Evolutionary conservation across 1,140 invertebrate species (phyloP).

Genomic region (Microplitis mediator): DNA sequence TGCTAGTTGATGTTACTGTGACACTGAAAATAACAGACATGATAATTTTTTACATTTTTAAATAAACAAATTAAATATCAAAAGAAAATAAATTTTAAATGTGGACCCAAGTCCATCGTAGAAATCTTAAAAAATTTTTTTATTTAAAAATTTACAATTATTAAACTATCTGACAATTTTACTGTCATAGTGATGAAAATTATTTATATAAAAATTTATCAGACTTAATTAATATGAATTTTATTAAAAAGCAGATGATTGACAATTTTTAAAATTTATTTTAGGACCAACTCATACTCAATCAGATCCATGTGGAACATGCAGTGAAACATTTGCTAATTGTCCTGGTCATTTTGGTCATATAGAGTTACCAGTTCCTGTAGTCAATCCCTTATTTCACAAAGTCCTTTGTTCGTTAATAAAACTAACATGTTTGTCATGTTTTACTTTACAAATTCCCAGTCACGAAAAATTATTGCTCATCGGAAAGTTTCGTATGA

Average conservation of each 20-base stretch:
- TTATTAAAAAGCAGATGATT: conserved; percentile 4
- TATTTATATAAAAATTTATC: background rate
- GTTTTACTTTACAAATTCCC: conserved; percentile 74
- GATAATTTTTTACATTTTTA: too few species aligned
- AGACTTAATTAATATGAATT: background rate
- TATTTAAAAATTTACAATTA: too few species aligned
- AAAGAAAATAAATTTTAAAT: background rate
- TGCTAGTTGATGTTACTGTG: background rate
- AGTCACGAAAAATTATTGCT: conserved; percentile 71
- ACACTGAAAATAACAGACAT: background rate
- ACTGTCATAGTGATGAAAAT: background rate
- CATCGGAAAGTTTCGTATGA: conserved; percentile 74
- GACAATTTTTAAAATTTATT: conserved; percentile 28
- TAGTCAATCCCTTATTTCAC: conserved; percentile 92
- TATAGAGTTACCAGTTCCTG: conserved; percentile 87
- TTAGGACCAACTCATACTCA: conserved; percentile 67
- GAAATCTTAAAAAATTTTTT: too few species aligned
- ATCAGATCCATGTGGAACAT: conserved; percentile 82
- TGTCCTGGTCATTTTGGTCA: conserved; percentile 96
- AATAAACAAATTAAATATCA: background rate
- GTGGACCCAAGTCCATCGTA: too few species aligned
- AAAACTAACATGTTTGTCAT: conserved; percentile 73
- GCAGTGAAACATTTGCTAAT: conserved; percentile 69
- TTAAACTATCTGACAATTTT: too few species aligned
- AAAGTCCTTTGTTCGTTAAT: conserved; percentile 74